phyloP scores from a whole-genome alignment of 2,888 invertebrate genomes.

The Maniola hyperantus region DNA sequence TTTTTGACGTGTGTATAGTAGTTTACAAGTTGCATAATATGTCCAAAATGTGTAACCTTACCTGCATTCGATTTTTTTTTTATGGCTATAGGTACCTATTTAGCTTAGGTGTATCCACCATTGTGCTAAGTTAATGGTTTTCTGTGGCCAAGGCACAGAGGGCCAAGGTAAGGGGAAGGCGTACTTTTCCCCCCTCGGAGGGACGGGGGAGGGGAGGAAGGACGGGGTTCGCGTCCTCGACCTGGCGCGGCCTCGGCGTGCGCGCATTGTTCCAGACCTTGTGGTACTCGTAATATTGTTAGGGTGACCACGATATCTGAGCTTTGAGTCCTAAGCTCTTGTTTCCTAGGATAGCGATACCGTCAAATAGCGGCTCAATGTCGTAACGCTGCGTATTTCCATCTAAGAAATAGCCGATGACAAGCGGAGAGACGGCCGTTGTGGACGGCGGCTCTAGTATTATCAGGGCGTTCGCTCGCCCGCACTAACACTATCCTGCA shows the following conservation, averaged over 20 bases:
- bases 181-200: slow-evolving; percentile 14
- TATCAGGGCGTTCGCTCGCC: too few relatives aligned
- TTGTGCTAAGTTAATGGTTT: slow-evolving; percentile 21
- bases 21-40: background rate
- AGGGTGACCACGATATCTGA: slow-evolving; percentile 33
- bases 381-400: too few relatives aligned
- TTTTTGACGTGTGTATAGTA: too few relatives aligned
- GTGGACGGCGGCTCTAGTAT: too few relatives aligned
- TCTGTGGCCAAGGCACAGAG: too few relatives aligned
- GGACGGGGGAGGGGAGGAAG: slow-evolving; percentile 57
- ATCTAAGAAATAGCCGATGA: too few relatives aligned
- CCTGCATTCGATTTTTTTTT: background rate
- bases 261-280: slow-evolving; percentile 63
- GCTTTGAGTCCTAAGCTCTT: too few relatives aligned
- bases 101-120: slow-evolving; percentile 1
- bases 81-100: background rate
- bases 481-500: too few relatives aligned
- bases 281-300: slow-evolving; percentile 41
- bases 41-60: background rate
- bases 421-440: too few relatives aligned
- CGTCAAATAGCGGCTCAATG: too few relatives aligned
- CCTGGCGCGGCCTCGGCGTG: slow-evolving; percentile 69
- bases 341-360: too few relatives aligned
- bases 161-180: slow-evolving; percentile 26
- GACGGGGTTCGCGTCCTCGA: slow-evolving; percentile 70